Percentiles rank a stretch among this genome's conserved stretches.
These are phyloP conservation scores for Trichopria drosophilae DNA, from an alignment of 2,888 invertebrate species.

Conservation along the genomic window DNA sequence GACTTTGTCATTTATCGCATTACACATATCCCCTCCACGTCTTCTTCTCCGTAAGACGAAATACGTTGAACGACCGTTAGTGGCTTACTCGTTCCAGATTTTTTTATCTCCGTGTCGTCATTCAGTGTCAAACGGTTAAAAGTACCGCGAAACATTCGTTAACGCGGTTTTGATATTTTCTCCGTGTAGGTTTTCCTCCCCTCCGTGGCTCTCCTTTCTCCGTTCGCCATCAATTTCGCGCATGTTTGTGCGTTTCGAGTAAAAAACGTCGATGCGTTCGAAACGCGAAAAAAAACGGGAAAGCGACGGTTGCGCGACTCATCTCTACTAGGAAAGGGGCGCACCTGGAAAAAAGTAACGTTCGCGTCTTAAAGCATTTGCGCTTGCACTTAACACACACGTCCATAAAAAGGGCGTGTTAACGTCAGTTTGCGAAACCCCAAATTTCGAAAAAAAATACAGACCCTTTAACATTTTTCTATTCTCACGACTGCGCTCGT, in stretches of 20 bases:
- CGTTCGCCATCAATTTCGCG: constrained; percentile 17
- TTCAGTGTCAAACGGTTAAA: too few species aligned
- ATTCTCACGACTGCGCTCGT: too few species aligned
- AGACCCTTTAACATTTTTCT: too few species aligned
- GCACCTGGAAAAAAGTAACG: constrained; percentile 31
- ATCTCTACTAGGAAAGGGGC: constrained; percentile 36
- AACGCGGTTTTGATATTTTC: constrained; percentile 7
- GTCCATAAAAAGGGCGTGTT: too few species aligned
- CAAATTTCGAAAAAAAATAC: too few species aligned
- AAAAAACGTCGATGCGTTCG: constrained; percentile 2
- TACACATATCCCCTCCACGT: too few species aligned
- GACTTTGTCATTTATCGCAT: too few species aligned
- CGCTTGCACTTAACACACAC: too few species aligned
- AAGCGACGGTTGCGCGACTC: constrained; percentile 35
- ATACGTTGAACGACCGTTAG: constrained; percentile 4
- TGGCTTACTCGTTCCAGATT: constrained; percentile 23
- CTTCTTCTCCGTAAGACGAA: too few species aligned
- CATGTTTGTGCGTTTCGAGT: constrained; percentile 14
- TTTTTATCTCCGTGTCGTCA: constrained; percentile 8
- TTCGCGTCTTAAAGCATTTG: too few species aligned
- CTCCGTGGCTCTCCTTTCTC: background rate
- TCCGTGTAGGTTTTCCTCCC: too few species aligned
- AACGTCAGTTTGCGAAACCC: too few species aligned
- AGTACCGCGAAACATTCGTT: constrained; percentile 34
- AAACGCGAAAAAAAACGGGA: constrained; percentile 23